These are phyloP conservation scores for Promerops cafer DNA, from an alignment of 2,113 vertebrate genomes.

Conservation along the genomic window DNA sequence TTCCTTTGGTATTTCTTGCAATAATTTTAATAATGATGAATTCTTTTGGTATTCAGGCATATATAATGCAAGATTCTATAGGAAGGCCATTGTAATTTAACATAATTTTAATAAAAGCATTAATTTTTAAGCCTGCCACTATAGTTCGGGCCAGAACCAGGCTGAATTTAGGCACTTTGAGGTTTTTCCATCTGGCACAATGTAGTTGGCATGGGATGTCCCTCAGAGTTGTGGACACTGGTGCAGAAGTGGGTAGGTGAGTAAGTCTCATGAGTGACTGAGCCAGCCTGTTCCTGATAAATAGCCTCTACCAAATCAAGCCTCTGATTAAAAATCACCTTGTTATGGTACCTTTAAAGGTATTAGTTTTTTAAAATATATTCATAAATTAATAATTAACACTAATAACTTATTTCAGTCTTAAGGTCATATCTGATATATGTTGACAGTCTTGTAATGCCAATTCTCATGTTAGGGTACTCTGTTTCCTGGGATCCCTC, in stretches of 20 bases:
- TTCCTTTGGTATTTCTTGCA: constrained; percentile 48
- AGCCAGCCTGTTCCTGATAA: neutral
- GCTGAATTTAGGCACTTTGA: neutral
- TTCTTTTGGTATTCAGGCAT: constrained; percentile 60
- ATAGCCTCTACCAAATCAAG: neutral
- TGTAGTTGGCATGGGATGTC: neutral
- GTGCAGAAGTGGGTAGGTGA: neutral
- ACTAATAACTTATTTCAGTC: neutral
- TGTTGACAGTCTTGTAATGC: neutral
- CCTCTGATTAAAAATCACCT: neutral
- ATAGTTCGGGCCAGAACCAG: neutral
- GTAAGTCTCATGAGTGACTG: neutral
- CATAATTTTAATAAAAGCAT: neutral
- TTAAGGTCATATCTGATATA: neutral
- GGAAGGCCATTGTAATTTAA: constrained; percentile 34
- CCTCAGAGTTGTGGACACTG: neutral
- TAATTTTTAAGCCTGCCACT: neutral
- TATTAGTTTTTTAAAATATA: neutral
- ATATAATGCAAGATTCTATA: constrained; percentile 28
- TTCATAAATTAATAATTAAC: neutral
- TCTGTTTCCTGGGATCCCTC: neutral
- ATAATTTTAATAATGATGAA: constrained; percentile 56
- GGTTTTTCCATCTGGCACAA: neutral
- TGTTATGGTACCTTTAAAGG: neutral
- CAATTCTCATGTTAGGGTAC: neutral